Evolutionary conservation across 2,797 vertebrate species (phyloP).

Genomic region (Tragopan temminckii): DNA sequence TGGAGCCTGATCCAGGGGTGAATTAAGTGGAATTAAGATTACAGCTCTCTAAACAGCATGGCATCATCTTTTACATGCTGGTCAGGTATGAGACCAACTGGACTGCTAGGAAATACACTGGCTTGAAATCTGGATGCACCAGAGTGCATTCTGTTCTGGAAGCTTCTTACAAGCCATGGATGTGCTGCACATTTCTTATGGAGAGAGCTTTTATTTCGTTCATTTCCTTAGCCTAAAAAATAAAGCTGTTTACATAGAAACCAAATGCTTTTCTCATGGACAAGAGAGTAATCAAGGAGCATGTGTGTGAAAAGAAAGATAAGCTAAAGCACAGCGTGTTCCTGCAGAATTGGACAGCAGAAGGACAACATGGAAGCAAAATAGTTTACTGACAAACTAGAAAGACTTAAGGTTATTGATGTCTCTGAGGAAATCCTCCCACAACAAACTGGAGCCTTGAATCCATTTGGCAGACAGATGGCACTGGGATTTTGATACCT

Average conservation of each 20-base stretch:
- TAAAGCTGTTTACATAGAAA: constrained; percentile 39
- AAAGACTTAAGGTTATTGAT: constrained; percentile 60
- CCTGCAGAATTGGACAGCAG: constrained; percentile 64
- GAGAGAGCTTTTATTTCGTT: constrained; percentile 60
- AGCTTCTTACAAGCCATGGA: not conserved
- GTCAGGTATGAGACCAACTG: not conserved
- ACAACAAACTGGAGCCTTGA: constrained; percentile 31
- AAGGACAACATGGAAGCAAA: constrained; percentile 57
- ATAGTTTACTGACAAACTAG: constrained; percentile 50
- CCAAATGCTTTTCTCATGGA: constrained; percentile 21
- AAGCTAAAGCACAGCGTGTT: constrained; percentile 17
- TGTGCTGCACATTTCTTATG: not conserved
- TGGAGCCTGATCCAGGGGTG: not conserved
- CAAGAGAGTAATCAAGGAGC: constrained; percentile 28
- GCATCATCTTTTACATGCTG: not conserved
- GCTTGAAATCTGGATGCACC: not conserved
- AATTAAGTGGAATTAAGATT: not conserved
- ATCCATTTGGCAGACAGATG: constrained; percentile 54
- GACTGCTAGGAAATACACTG: not conserved
- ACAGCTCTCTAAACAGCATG: not conserved
- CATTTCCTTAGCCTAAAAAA: constrained; percentile 59
- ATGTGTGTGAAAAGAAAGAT: constrained; percentile 33
- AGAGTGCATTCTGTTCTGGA: not conserved
- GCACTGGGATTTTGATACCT: constrained; percentile 13
- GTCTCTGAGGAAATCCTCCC: constrained; percentile 54